Evolutionary conservation across 1,140 invertebrate species (phyloP).

Genomic region (Colletes latitarsis): DNA sequence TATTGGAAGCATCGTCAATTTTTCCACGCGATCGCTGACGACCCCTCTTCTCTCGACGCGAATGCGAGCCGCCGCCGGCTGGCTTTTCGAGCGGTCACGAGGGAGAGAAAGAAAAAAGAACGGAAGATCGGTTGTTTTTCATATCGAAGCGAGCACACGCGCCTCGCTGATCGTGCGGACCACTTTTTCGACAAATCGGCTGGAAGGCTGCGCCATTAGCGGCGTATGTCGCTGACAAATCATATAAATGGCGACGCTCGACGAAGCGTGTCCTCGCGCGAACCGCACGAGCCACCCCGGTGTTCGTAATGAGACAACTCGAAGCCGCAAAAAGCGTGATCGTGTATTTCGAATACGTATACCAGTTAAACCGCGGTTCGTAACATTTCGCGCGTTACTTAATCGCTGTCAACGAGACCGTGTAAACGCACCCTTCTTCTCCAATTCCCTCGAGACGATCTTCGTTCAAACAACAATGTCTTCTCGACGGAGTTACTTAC

Average conservation of each 20-base stretch:
- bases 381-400: background rate
- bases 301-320: slow-evolving; percentile 9
- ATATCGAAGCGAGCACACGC: slow-evolving; percentile 58
- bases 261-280: slow-evolving; percentile 55
- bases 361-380: no score
- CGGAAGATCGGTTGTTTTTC: slow-evolving; percentile 65
- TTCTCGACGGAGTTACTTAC: no score
- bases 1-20: slow-evolving; percentile 69
- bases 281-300: slow-evolving; percentile 40
- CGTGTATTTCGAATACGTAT: no score
- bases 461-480: slow-evolving; percentile 30
- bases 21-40: slow-evolving; percentile 74
- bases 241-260: slow-evolving; percentile 76
- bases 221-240: slow-evolving; percentile 78
- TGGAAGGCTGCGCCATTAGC: slow-evolving; percentile 74
- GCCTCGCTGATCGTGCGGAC: slow-evolving; percentile 66
- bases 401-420: background rate
- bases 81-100: slow-evolving; percentile 35
- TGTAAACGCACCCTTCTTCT: slow-evolving; percentile 21
- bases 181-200: slow-evolving; percentile 80
- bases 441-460: slow-evolving; percentile 16
- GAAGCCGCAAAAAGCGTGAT: background rate
- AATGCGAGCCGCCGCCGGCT: slow-evolving; percentile 39
- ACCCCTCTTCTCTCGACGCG: slow-evolving; percentile 59
- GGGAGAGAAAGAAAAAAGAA: slow-evolving; percentile 44